Evolutionary conservation across 2,888 invertebrate genomes (phyloP), one percentile per base, ranked within the genome.

Genomic region (Zele albiditarsus): DNA sequence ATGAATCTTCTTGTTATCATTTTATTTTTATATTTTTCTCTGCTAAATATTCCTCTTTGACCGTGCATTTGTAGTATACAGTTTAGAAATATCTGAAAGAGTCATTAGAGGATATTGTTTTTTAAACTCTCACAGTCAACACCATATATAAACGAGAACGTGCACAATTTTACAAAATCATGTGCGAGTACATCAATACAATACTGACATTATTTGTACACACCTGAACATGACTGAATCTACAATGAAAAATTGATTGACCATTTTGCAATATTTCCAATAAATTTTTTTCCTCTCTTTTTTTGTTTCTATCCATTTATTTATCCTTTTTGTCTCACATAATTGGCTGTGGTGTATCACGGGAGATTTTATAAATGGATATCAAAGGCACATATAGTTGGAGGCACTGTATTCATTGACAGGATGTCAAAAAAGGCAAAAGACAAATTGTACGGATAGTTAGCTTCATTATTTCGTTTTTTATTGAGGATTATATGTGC

Each of bases 221-320:
- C n/a, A n/a, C n/a, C n/a, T n/a, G n/a, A n/a, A 23, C 20, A 33
- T 46, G 23, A 14, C 20, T 42, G 42, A 38, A 66, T 66, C 66
- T 66, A n/a, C 42, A 66, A 66, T 66, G 38, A 66, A 66, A 16
- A 23, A 23, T 23, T 46, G 20, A 66, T 42, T 66, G 66, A 23
- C 42, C 8, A 38, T 58, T 46, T 25, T 38, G 8, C 65, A 38
- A 5, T 5, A 31, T 31, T 4, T 6, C 1, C 31, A 31, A 31
- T 2, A 8, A 31, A 31, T 6, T 38, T 31, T 65, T 31, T 2
- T 10, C 8, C 16, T 31, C 42, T 66, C 12, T 66, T 20, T 20
- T 20, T 42, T 46, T 66, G 0, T 38, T 49, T 27, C 12, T 25
- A 25, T 25, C 12, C 23, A 25, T 60, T 60, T 25, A 12, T 20